phyloP scores from a whole-genome alignment of 2,113 vertebrate species.

The Ptilonorhynchus violaceus region DNA sequence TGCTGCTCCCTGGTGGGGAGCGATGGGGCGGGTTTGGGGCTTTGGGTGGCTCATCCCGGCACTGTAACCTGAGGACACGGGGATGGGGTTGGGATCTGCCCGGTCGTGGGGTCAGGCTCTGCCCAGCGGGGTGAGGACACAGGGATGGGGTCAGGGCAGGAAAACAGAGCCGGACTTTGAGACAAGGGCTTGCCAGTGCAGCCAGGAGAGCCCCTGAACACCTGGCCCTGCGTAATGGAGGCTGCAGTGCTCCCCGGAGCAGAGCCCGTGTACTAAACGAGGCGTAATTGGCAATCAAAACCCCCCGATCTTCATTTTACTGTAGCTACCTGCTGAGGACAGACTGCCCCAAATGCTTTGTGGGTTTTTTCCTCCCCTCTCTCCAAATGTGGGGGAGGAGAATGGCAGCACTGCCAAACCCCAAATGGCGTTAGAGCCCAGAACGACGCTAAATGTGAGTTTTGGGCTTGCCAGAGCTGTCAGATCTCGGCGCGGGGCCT shows the following conservation, averaged over 20 bases:
- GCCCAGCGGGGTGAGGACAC: no score
- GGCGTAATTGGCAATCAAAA: rapidly evolving
- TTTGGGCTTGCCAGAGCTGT: background rate
- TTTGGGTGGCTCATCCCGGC: rapidly evolving
- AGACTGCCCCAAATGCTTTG: background rate
- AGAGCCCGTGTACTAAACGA: rapidly evolving
- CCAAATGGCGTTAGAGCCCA: background rate
- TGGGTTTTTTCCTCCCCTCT: background rate
- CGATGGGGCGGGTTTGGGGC: rapidly evolving
- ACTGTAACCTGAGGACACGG: rapidly evolving
- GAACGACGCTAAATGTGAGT: background rate
- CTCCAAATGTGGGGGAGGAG: background rate
- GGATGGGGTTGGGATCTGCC: background rate
- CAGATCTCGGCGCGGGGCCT: background rate
- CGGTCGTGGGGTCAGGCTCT: background rate
- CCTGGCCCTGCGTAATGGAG: rapidly evolving
- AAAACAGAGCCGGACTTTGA: background rate
- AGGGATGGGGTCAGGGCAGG: rapidly evolving
- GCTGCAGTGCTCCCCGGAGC: background rate
- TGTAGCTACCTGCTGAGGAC: background rate
- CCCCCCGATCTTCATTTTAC: background rate
- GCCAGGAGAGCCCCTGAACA: rapidly evolving
- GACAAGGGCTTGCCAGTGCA: rapidly evolving
- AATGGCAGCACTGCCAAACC: background rate
- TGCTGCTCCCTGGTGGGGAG: background rate